Conservation (phyloP, 2,113 vertebrate species). For the Tyrannus savana region DNA sequence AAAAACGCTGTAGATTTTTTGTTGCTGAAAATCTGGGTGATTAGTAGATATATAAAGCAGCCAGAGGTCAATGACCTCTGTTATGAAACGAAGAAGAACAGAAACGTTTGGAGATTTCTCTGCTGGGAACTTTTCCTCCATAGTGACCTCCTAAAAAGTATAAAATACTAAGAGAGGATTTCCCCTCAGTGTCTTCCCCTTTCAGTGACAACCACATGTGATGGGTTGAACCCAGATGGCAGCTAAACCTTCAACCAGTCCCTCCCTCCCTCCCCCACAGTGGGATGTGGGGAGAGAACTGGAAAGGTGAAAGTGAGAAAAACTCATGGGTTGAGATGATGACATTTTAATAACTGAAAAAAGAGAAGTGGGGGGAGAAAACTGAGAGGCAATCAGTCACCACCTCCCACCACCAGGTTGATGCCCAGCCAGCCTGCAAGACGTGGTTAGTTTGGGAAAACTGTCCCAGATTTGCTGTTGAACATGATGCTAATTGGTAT, state of each 20-base stretch:
- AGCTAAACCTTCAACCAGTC: not conserved
- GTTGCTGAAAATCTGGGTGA: not conserved
- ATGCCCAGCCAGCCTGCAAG: not conserved
- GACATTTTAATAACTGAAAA: not conserved
- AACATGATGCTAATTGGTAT: not conserved
- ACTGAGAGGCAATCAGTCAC: not conserved
- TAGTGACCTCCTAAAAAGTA: not conserved
- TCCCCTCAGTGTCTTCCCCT: not conserved
- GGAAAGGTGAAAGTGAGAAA: not conserved
- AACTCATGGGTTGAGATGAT: not conserved
- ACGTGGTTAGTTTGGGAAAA: not conserved
- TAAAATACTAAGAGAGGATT: not conserved
- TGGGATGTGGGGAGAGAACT: not conserved
- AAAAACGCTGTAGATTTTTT: not conserved
- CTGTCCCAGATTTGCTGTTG: not conserved
- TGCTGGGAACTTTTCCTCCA: not conserved
- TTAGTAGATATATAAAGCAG: not conserved
- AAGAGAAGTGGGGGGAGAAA: not conserved
- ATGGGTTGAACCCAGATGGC: not conserved
- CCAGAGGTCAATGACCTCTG: not conserved
- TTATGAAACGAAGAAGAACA: not conserved
- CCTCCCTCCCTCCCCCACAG: rapidly evolving
- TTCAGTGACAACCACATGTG: not conserved
- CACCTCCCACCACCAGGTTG: not conserved
- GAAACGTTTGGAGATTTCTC: not conserved